Conservation (phyloP, 2,888 invertebrate species). For the Julus scanicus region DNA sequence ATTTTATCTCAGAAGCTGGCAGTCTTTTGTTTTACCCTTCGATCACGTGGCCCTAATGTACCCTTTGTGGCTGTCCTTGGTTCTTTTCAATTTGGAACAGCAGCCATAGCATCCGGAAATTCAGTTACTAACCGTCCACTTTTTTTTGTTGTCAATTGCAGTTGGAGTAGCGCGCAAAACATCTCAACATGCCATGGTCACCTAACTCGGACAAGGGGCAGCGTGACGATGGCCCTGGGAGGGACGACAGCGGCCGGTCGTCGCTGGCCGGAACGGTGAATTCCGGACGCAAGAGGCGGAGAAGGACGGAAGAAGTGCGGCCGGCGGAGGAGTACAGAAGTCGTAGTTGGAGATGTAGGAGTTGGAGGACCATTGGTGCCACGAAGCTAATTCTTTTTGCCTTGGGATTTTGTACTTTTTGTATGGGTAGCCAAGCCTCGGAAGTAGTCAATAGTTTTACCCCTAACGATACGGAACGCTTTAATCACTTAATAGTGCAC, state of each 20-base stretch:
- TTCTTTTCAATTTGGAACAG: background rate
- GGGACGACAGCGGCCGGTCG: background rate
- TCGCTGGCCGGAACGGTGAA: background rate
- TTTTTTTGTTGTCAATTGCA: background rate
- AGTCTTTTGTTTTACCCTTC: too few species aligned
- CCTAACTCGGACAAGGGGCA: slow-evolving; percentile 36
- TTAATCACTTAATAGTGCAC: slow-evolving; percentile 92
- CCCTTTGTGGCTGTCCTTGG: background rate
- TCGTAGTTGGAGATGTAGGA: background rate
- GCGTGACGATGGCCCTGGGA: slow-evolving; percentile 30
- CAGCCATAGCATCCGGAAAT: background rate
- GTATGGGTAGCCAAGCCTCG: slow-evolving; percentile 45
- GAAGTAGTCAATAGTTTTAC: slow-evolving; percentile 53
- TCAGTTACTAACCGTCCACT: background rate
- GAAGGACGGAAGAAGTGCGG: background rate
- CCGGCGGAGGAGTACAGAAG: too few species aligned
- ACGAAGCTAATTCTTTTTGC: slow-evolving; percentile 48
- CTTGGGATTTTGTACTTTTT: slow-evolving; percentile 53
- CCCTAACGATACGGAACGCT: slow-evolving; percentile 62
- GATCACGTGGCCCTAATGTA: background rate
- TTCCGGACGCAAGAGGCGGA: slow-evolving; percentile 8
- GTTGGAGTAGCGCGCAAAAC: slow-evolving; percentile 23
- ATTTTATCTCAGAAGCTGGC: background rate
- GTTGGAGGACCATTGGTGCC: slow-evolving; percentile 50
- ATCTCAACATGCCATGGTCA: slow-evolving; percentile 30